Evolutionary conservation across 2,888 invertebrate species (phyloP), one percentile per base, ranked within the genome.

Genomic region (Cataglyphis rosenhaueri): DNA sequence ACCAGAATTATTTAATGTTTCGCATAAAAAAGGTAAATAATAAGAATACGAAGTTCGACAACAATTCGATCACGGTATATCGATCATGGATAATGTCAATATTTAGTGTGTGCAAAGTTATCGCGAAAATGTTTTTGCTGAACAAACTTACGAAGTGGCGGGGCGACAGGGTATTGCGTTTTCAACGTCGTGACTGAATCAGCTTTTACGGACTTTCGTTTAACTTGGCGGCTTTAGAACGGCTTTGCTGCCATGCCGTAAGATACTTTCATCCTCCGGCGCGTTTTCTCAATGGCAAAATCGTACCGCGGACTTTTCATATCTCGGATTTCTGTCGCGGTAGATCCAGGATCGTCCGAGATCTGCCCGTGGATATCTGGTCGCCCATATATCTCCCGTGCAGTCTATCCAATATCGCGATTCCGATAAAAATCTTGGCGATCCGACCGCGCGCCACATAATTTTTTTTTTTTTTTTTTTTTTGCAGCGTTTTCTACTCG

Each of bases 151-250:
- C 29, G 70, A 25, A 25, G 21, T 48, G 62, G 52, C 64, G 15
- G 41, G 18, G 61, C 62, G 29, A n/a, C 25, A 62, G 52, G 62
- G 62, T 81, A 81, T 75, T 74, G 48, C 75, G 74, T 38, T 68
- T 70, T 65, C 55, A 82, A 68, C 82, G 83, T 83, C 82, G 81
- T 82, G 78, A 76, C 83, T 76, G 84, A 68, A 83, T 81, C 83
- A 81, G 61, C 81, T 52, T 73, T 81, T 66, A 61, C 65, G 66
- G 68, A 84, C 64, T 84, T 84, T 75, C 75, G 81, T 82, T 82
- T 70, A 75, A 84, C 81, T 84, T 81, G 66, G 75, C 62, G 64
- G 75, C 75, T 82, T 84, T 55, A 25, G 55, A 38, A 38, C 52
- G 70, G 75, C 62, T 81, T 84, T 82, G 62, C 68, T 44, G 41